Evolutionary conservation across 2,888 invertebrate species (phyloP).

Genomic region (Drosophila phalerata): DNA sequence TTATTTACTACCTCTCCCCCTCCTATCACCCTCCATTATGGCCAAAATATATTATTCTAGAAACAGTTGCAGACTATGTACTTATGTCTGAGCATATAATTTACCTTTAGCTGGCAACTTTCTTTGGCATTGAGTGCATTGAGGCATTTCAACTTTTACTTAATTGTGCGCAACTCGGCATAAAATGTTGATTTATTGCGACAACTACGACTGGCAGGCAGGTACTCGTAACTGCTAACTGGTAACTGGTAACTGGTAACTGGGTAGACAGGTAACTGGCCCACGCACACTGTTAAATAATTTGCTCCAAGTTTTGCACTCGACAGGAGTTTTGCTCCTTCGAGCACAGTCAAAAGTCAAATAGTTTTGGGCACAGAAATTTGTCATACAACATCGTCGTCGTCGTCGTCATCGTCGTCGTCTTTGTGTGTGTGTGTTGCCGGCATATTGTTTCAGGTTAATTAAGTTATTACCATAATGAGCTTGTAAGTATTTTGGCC

Average conservation of each 20-base stretch:
- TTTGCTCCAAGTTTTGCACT: constrained; percentile 35
- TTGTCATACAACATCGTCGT: constrained; percentile 75
- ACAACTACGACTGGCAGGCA: constrained; percentile 55
- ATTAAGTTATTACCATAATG: constrained; percentile 82
- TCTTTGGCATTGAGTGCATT: constrained; percentile 41
- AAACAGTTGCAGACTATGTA: constrained; percentile 12
- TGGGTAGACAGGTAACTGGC: constrained; percentile 1
- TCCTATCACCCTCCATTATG: not conserved
- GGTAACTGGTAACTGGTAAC: not conserved
- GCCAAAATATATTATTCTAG: constrained; percentile 10
- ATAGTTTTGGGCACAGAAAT: constrained; percentile 82
- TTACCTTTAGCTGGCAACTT: constrained; percentile 25
- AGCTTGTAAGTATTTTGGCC: constrained; percentile 75
- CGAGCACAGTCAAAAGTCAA: constrained; percentile 81
- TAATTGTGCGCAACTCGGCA: constrained; percentile 83
- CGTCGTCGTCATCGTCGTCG: constrained; percentile 34
- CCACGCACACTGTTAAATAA: constrained; percentile 53
- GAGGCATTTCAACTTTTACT: constrained; percentile 73
- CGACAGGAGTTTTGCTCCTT: constrained; percentile 12
- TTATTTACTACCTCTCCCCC: constrained; percentile 10
- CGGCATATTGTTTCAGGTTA: constrained; percentile 80
- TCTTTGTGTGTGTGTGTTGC: constrained; percentile 34
- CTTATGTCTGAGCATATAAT: constrained; percentile 31
- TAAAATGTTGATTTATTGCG: constrained; percentile 84
- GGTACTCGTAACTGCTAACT: not conserved